Evolutionary conservation across 2,888 invertebrate genomes (phyloP).

Genomic region (Cenopis cana): DNA sequence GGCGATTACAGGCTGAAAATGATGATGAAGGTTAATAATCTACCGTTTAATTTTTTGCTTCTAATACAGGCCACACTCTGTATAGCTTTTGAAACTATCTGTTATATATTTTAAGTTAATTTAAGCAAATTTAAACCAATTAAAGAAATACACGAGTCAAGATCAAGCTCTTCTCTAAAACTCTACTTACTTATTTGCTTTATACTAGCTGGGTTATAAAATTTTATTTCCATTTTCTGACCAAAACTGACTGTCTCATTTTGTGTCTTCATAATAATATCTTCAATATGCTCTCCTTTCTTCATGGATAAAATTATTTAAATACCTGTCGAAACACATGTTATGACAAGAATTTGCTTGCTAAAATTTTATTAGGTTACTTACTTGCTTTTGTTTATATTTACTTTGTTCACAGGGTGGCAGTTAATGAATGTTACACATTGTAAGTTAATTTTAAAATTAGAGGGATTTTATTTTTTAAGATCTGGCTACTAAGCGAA

Average conservation of each 20-base stretch:
- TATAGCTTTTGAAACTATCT: slow-evolving; percentile 16
- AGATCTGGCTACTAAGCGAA: background rate
- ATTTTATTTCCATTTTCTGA: background rate
- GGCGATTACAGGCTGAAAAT: too few species aligned
- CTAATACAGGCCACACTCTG: too few species aligned
- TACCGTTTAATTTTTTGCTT: too few species aligned
- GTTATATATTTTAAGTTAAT: background rate
- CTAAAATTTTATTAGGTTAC: background rate
- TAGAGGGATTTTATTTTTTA: background rate
- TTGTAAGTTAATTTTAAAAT: background rate
- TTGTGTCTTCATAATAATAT: background rate
- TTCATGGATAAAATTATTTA: background rate
- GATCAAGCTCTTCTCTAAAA: background rate
- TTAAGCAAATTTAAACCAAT: background rate
- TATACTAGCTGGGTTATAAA: background rate
- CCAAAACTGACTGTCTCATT: background rate
- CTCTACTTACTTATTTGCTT: background rate
- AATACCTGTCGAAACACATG: background rate
- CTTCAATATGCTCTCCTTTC: background rate
- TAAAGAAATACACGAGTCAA: background rate
- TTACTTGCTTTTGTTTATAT: background rate
- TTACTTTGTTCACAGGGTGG: background rate
- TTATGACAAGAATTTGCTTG: background rate
- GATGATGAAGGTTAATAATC: too few species aligned
- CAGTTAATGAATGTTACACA: background rate